Base-by-base conservation (phyloP, 2,113 vertebrate genomes). In the Nicator chloris region DNA sequence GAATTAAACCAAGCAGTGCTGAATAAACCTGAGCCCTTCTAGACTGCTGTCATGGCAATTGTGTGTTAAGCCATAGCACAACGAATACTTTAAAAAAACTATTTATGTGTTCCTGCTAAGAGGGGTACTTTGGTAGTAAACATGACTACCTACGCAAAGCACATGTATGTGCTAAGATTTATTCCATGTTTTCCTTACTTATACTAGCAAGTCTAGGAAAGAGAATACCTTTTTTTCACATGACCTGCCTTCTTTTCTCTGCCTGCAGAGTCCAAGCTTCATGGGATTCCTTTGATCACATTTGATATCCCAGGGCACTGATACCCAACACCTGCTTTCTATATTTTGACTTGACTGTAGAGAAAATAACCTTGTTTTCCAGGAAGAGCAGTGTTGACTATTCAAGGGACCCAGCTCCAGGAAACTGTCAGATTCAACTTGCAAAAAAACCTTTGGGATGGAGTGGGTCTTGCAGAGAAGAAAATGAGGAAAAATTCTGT, bases 351-450 rank as follows among this genome's bases (percentile, higher is more conserved):
- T 87, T 83, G 64, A 77, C 90, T 88, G 82, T 63, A 72, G 47
- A 81, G 71, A 92, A 97, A 95, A 86, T 86, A 95, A 72, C 23
- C 37, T 71, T 23, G 23, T 84, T 88, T 95, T 92, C 92, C 82
- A 93, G 82, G 92, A 95, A 92, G 71, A 76, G 70, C 61, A 50
- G 28, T 28, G n/a, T 15, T 77, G 75, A 40, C 63, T 85, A 59
- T 76, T 79, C 30, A 70, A 90, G 59, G 50, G 35, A 93, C 33
- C 6, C 51, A 87, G 69, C 82, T 94, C 30, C 81, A 79, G 49
- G 20, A 65, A 90, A 93, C 24, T 1, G 1, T 30, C 37, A 73
- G 50, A 84, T 68, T n/a, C 33, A 64, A 53, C 40, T 39, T 71
- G 49, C 31, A 63, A 33, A 80, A 79, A 37, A 49, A 17, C 11